phyloP scores from a whole-genome alignment of 1,140 invertebrate genomes.

The Atta cephalotes region DNA sequence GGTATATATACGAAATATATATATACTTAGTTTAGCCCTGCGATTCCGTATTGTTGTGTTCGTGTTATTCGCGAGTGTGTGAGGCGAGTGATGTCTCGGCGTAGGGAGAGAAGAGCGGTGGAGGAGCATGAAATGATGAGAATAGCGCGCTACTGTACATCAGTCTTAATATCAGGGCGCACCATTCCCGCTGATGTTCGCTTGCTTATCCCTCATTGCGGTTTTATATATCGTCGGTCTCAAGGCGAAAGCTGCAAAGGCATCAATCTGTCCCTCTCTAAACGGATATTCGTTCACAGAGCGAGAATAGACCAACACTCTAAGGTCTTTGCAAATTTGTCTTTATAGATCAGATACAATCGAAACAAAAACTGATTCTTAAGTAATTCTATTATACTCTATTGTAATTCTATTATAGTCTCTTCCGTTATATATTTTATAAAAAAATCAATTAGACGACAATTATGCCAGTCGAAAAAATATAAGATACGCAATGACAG shows the following conservation, averaged over 20 bases:
- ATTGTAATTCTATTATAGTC: not conserved
- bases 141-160: slow-evolving; percentile 87
- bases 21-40: slow-evolving; percentile 76
- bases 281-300: not conserved
- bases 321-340: not conserved
- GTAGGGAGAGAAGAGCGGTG: not conserved
- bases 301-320: too few relatives aligned
- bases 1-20: slow-evolving; percentile 70
- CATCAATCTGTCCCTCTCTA: not conserved
- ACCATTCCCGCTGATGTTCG: slow-evolving; percentile 84
- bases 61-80: slow-evolving; percentile 56
- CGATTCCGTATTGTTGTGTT: slow-evolving; percentile 72
- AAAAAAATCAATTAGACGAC: not conserved
- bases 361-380: not conserved
- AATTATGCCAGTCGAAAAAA: not conserved
- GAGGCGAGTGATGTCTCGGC: slow-evolving; percentile 34
- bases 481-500: not conserved
- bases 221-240: slow-evolving; percentile 62
- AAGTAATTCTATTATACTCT: not conserved
- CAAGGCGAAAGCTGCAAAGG: not conserved
- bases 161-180: slow-evolving; percentile 87
- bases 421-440: not conserved
- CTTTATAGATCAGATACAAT: not conserved
- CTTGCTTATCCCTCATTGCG: slow-evolving; percentile 61
- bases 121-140: slow-evolving; percentile 77